Evolutionary conservation across 2,113 vertebrate species (phyloP).

Genomic region (Nestor notabilis): DNA sequence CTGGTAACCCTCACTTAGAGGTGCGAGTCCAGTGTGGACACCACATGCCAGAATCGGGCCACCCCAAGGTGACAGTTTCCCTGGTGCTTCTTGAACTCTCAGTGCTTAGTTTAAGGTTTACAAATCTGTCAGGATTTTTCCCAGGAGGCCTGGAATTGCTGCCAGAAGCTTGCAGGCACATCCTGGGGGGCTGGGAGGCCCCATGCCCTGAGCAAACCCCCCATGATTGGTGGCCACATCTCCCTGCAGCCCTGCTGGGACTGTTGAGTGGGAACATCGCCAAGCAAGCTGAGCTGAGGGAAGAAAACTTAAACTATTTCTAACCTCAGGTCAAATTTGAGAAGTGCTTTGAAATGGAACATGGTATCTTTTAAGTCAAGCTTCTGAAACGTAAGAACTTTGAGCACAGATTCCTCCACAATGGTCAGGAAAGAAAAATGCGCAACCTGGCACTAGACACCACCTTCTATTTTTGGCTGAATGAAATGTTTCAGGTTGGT

Average conservation of each 20-base stretch:
- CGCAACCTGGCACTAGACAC: background rate
- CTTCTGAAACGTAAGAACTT: background rate
- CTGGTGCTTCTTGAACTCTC: background rate
- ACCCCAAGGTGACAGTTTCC: background rate
- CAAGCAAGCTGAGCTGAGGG: background rate
- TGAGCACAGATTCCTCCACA: fast-evolving
- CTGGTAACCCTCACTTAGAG: fast-evolving
- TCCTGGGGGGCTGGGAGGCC: background rate
- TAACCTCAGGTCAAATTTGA: background rate
- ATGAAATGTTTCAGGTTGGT: background rate
- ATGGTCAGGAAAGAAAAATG: background rate
- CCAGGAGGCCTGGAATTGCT: background rate
- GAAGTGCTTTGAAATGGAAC: background rate
- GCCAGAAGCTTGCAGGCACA: background rate
- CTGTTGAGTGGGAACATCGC: background rate
- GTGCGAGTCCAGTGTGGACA: fast-evolving
- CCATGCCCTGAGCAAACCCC: fast-evolving
- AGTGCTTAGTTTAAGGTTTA: background rate
- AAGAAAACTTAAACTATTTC: too few species aligned
- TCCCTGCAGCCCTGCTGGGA: background rate
- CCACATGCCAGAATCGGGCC: fast-evolving
- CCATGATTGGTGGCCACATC: fast-evolving
- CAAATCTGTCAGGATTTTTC: fast-evolving
- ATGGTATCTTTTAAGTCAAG: background rate
- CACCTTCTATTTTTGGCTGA: fast-evolving